phyloP scores from a whole-genome alignment of 2,113 vertebrate genomes.

The Rissa tridactyla region DNA sequence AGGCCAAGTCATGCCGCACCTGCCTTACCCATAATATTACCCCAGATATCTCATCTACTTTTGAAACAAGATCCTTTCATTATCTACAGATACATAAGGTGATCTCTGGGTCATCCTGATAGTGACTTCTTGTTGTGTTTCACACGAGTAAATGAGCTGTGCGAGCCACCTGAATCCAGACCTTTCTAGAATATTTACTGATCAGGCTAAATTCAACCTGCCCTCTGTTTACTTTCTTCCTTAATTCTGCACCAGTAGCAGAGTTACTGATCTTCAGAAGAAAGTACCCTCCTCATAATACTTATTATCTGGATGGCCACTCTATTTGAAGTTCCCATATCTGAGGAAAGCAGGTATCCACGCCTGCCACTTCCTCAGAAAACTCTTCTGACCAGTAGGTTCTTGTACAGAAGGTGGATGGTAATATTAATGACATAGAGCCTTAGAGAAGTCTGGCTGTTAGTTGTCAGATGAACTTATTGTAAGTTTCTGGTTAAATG shows the following conservation, averaged over 20 bases:
- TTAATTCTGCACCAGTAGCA: not conserved
- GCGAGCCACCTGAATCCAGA: not conserved
- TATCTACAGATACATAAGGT: not conserved
- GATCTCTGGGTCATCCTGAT: not conserved
- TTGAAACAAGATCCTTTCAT: not conserved
- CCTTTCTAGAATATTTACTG: not conserved
- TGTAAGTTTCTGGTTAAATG: not conserved
- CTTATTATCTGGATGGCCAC: not conserved
- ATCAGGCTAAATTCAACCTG: not conserved
- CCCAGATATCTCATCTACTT: not conserved
- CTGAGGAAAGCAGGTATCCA: not conserved
- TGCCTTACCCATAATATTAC: not conserved
- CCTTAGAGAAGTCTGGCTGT: not conserved
- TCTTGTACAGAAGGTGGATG: not conserved
- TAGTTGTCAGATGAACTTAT: not conserved
- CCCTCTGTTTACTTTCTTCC: not conserved
- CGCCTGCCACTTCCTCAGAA: not conserved
- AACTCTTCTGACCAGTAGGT: not conserved
- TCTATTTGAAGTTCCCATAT: not conserved
- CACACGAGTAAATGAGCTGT: not conserved
- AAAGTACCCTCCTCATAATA: not conserved
- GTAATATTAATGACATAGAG: not conserved
- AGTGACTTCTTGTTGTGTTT: not conserved
- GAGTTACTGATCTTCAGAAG: not conserved
- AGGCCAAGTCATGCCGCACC: not conserved